Evolutionary conservation across 2,888 invertebrate genomes (phyloP), one percentile per base, ranked within the genome.

Genomic region (Torymus aiolomorphi): DNA sequence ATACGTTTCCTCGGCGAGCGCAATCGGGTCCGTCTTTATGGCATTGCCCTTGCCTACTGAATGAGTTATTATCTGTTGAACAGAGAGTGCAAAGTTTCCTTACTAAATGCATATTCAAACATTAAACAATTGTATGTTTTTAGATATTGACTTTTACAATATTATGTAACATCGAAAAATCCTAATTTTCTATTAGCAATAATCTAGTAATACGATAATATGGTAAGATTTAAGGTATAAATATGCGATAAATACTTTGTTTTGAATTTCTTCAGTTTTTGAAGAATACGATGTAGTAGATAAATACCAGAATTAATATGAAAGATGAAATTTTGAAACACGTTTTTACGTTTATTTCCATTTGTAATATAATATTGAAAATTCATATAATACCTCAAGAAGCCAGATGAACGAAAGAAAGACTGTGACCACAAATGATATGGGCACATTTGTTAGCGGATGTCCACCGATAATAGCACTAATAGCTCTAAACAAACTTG

Each of bases 381-480:
- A 52, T 1, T 14, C 13, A 13, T 12, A 31, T 8, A 65, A 3
- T 75, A 93, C 93, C 91, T 94, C 93, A 70, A 92, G 91, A 85
- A 93, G 89, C 93, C 93, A 94, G 87, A 93, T 91, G 79, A 93
- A 89, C 65, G 92, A 93, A 70, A 94, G 90, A 76, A 94, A 92
- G 85, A 92, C 88, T 1, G 92, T 92, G 82, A 92, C 89, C 70
- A 93, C 86, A 78, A 93, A 87, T 14, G 93, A 93, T 82, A 93
- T 90, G 1, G 93, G 90, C 82, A 93, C 89, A 85, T 93, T 93
- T 80, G 92, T 93, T 80, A 92, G 87, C 14, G 91, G 90, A 84
- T 92, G 92, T 20, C 93, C 92, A 0, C 93, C 93, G 82, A 93
- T 90, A 70, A 94, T 94, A 8, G 93, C 93, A 2, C 92, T 92